Evolutionary conservation across 2,888 invertebrate genomes (phyloP).

Genomic region (Lycocerus yunnanus): DNA sequence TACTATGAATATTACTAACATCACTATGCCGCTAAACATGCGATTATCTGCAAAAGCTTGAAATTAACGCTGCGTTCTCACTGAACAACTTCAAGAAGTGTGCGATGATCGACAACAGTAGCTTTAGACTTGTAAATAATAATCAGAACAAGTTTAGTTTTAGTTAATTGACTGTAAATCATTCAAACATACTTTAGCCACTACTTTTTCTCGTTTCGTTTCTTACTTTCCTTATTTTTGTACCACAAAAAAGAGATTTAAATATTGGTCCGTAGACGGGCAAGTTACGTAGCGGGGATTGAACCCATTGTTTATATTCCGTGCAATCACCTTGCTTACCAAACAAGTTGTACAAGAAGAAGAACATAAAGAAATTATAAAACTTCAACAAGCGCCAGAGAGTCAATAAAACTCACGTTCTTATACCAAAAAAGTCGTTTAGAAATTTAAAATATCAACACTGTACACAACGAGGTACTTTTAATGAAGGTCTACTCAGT

Average conservation of each 20-base stretch:
- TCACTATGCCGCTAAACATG: conserved; percentile 9
- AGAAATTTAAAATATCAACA: not conserved
- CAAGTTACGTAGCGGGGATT: not conserved
- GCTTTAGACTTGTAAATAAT: conserved; percentile 15
- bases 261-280: not conserved
- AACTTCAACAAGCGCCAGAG: not conserved
- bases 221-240: not conserved
- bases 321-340: not conserved
- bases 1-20: conserved; percentile 11
- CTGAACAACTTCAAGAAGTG: not conserved
- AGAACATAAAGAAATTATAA: not conserved
- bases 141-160: conserved; percentile 12
- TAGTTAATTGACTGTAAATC: not conserved
- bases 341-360: not conserved
- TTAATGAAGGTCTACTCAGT: not conserved
- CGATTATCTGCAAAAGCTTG: conserved; percentile 13
- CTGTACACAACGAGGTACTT: not conserved
- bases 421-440: not conserved
- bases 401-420: not conserved
- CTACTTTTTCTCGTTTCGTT: not conserved
- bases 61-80: conserved; percentile 1
- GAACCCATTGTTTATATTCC: not conserved
- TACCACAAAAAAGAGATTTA: not conserved
- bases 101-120: conserved; percentile 2
- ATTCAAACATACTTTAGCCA: not conserved